Evolutionary conservation across 1,140 invertebrate species (phyloP), one percentile per base, ranked within the genome.

Genomic region (Ooceraea biroi): DNA sequence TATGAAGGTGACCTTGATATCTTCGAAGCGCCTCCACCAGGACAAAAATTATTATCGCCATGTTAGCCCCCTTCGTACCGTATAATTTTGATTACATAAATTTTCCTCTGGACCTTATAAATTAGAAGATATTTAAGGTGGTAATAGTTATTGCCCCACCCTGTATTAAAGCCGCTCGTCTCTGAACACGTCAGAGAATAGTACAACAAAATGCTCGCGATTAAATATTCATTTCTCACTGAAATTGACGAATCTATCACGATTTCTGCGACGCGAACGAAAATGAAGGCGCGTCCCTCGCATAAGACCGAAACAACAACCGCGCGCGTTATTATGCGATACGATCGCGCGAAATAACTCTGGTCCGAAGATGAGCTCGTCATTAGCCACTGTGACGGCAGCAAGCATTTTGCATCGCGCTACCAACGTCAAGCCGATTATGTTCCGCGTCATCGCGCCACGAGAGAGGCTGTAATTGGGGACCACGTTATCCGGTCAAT

Each of bases 381-480:
- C 76, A 69, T 69, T 55, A 69, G 50, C 36, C 76, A 25, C 65
- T 30, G 48, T 4, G 27, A 25, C 19, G 41, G 48, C 48, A 22
- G 22, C 36, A 52, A 17, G 12, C 65, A 69, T 78, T 78, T 69
- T 78, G 72, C 36, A 82, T 44, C 57, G 19, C 52, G 76, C 19
- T 19, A 12, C 63, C 58, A 61, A 65, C 66, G 86, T 87, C 86
- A 66, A 48, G 66, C 52, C 65, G 86, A 87, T 87, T 86, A 87
- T 74, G 72, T 85, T 68, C 82, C 78, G 80, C 80, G 86, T 84
- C 86, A 84, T 25, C n/a, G n/a, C 41, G 58, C 74, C 71, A 63
- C 57, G 65, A 84, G 90, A 86, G 87, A 80, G 88, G 61, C 46
- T 76, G 87, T 92, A 90, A 92, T 92, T 92, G 88, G 88, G 91